Percentiles rank a stretch among this genome's conserved stretches.
phyloP scores from a whole-genome alignment of 1,140 invertebrate genomes.

The Papilio machaon region DNA sequence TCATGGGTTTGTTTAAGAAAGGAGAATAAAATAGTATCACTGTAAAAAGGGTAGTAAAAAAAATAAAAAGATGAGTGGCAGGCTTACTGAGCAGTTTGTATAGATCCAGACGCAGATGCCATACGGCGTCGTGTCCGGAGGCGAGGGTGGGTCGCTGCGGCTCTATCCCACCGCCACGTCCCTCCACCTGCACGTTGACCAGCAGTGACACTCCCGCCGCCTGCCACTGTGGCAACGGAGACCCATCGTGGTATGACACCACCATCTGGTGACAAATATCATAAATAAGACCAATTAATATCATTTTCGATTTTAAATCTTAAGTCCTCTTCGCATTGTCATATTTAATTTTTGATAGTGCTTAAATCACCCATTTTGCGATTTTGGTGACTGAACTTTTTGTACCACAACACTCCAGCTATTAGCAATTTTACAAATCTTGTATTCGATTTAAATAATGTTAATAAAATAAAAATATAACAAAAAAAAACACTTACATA shows the following conservation, averaged over 20 bases:
- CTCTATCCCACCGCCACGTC: conserved; percentile 61
- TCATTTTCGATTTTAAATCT: no score
- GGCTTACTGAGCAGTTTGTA: conserved; percentile 68
- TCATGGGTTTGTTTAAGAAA: no score
- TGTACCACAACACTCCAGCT: no score
- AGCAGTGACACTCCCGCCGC: conserved; percentile 62
- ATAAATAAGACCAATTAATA: not conserved
- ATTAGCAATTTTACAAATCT: no score
- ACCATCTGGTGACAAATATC: conserved; percentile 60
- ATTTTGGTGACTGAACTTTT: no score
- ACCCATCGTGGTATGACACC: conserved; percentile 75
- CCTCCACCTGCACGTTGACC: conserved; percentile 60
- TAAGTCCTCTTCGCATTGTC: no score
- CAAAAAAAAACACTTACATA: conserved; percentile 84
- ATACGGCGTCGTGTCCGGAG: conserved; percentile 70
- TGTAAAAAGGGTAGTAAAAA: no score
- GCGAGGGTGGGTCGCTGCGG: conserved; percentile 60
- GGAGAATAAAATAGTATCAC: no score
- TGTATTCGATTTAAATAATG: no score
- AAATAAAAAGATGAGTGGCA: not conserved
- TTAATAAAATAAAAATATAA: not conserved
- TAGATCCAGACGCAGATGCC: conserved; percentile 67
- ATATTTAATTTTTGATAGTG: no score
- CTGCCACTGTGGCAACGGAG: conserved; percentile 63
- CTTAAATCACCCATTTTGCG: no score